Base-by-base conservation (phyloP, 1,140 invertebrate genomes). In the Trypoxylus dichotomus region DNA sequence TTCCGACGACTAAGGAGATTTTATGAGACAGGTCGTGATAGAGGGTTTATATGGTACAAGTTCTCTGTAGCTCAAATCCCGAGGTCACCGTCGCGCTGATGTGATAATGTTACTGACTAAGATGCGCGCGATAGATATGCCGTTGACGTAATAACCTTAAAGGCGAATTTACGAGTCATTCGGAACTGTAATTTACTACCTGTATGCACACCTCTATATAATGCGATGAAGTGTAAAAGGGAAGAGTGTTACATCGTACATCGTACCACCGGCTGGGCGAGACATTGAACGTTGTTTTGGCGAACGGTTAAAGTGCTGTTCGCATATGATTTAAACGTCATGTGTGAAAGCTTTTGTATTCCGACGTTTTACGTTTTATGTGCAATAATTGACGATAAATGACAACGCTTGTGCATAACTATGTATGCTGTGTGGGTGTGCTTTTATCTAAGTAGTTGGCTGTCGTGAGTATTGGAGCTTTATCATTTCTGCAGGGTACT, bases 21-120 rank as follows among this genome's bases (percentile, higher is more conserved):
- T 63, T 63, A 63, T 63, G 60, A 63, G 60, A 63, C 60, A 27
- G 60, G 60, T 19, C 10, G 60, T 63, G 60, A 63, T 63, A 63
- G 60, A 63, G 60, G 60, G 60, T 63, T 63, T 63, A 63, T 63
- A 63, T 24, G 60, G 60, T 63, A 63, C 60, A 63, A 63, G 60
- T 63, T n/a, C 24, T n/a, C 1, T 11, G 60, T 63, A 63, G 60
- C 21, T 24, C 21, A 63, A 63, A 63, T 63, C 60, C 60, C 60
- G 60, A 63, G 60, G 60, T 63, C 60, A 63, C n/a, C 21, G 60
- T 25, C 60, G 60, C 60, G 60, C 60, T 63, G 60, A 63, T 63
- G 60, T 63, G 60, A 63, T 63, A 63, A 63, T 63, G 60, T 63
- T 63, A 63, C 21, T 19, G 60, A 25, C 60, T 63, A 63, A 63